phyloP scores from a whole-genome alignment of 1,140 invertebrate genomes.

The Episyrphus balteatus region DNA sequence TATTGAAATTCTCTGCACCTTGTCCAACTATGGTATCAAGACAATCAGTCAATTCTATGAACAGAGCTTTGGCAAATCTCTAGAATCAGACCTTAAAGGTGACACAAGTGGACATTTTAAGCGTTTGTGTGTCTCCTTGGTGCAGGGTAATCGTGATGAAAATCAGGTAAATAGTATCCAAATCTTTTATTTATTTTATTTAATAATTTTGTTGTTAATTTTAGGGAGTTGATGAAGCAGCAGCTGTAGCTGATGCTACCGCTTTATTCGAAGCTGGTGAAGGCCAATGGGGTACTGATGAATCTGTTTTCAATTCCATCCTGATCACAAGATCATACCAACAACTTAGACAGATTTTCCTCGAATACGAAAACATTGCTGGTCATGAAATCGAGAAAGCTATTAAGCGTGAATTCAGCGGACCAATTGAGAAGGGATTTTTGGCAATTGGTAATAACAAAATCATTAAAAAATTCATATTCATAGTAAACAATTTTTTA shows the following conservation, averaged over 20 bases:
- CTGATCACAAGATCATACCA: constrained; percentile 66
- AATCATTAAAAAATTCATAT: neutral
- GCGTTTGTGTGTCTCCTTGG: constrained; percentile 73
- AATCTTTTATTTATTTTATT: neutral
- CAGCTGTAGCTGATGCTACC: constrained; percentile 59
- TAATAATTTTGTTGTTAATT: neutral
- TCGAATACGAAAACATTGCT: constrained; percentile 61
- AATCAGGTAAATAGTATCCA: constrained; percentile 44
- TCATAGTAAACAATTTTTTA: neutral
- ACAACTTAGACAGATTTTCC: constrained; percentile 72
- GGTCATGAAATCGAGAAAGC: constrained; percentile 75
- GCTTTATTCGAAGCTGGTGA: constrained; percentile 60
- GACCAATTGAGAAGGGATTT: constrained; percentile 72
- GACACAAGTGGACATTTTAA: constrained; percentile 91
- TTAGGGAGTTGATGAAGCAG: constrained; percentile 48
- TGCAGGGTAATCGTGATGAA: constrained; percentile 72
- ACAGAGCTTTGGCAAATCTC: constrained; percentile 73
- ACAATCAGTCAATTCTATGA: constrained; percentile 77
- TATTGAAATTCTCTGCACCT: constrained; percentile 83
- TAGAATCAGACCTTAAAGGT: constrained; percentile 81
- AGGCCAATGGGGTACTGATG: constrained; percentile 76
- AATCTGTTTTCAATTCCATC: constrained; percentile 75
- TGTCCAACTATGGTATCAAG: constrained; percentile 79
- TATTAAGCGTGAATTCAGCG: constrained; percentile 80
- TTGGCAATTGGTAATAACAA: constrained; percentile 64